phyloP scores from a whole-genome alignment of 2,113 vertebrate species.

The Colistium nudipinnis region DNA sequence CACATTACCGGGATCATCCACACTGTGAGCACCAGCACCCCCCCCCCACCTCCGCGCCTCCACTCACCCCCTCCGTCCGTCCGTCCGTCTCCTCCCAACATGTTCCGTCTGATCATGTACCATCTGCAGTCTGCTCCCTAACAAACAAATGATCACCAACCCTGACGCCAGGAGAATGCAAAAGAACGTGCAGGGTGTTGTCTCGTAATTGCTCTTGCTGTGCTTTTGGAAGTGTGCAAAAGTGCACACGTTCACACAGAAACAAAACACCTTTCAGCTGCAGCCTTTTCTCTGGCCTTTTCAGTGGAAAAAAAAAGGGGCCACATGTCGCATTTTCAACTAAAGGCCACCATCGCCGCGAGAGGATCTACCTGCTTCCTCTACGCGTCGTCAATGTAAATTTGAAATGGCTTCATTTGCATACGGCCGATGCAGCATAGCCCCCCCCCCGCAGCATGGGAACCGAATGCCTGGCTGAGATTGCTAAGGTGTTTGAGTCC shows the following conservation, averaged over 20 bases:
- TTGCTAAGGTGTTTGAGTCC: conserved; percentile 52
- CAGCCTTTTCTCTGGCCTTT: conserved; percentile 13
- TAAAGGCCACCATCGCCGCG: conserved; percentile 58
- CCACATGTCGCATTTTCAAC: conserved; percentile 53
- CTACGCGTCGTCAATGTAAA: conserved; percentile 48
- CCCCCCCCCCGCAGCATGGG: conserved; percentile 29
- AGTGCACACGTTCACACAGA: neutral
- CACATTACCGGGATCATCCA: conserved; percentile 64
- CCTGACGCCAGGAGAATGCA: conserved; percentile 36
- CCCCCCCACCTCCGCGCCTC: conserved; percentile 47
- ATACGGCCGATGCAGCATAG: conserved; percentile 55
- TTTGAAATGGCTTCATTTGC: conserved; percentile 64
- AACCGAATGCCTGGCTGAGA: conserved; percentile 33
- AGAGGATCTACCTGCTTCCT: conserved; percentile 51
- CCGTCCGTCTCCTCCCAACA: conserved; percentile 26
- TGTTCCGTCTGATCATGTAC: conserved; percentile 56
- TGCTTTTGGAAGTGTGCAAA: neutral
- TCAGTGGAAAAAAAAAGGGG: conserved; percentile 21
- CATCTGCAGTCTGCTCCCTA: conserved; percentile 55
- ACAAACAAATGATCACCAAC: conserved; percentile 77
- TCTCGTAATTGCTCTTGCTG: conserved; percentile 21
- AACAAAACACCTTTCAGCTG: neutral
- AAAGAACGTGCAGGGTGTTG: conserved; percentile 33
- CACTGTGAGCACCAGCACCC: conserved; percentile 64
- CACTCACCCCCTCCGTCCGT: conserved; percentile 44